Percentiles rank a stretch among this genome's conserved stretches.
Conservation (phyloP, 1,140 invertebrate species). For the Drosophila sp. region DNA sequence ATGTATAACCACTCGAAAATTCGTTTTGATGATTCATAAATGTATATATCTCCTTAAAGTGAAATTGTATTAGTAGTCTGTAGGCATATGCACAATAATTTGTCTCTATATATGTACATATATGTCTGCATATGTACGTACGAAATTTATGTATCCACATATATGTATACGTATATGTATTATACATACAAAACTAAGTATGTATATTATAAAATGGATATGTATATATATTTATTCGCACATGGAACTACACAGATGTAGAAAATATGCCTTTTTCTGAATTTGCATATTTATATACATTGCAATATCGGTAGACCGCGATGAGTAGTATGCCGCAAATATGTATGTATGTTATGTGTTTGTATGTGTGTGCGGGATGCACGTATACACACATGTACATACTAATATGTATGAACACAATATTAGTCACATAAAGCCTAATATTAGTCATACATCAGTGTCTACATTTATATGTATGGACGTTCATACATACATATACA, state of each 20-base stretch:
- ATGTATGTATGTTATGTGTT: not conserved
- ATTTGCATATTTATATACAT: constrained; percentile 11
- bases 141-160: constrained; percentile 18
- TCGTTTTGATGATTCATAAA: constrained; percentile 14
- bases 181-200: constrained; percentile 5
- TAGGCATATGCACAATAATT: constrained; percentile 20
- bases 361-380: constrained; percentile 2
- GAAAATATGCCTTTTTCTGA: constrained; percentile 3
- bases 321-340: not conserved
- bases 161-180: constrained; percentile 1
- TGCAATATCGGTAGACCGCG: constrained; percentile 11
- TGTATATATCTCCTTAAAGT: constrained; percentile 1
- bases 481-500: constrained; percentile 46
- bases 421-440: constrained; percentile 11
- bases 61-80: constrained; percentile 4
- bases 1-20: constrained; percentile 14
- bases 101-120: constrained; percentile 11
- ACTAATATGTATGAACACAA: constrained; percentile 19
- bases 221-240: constrained; percentile 35
- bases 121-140: not conserved
- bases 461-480: not conserved
- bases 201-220: constrained; percentile 13
- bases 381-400: constrained; percentile 17
- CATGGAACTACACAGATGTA: constrained; percentile 20
- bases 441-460: constrained; percentile 10